These are phyloP conservation scores for Turritopsis rubra DNA, from an alignment of 30 jellyfish, hydroid and myxozoan species.

Conservation along the genomic window DNA sequence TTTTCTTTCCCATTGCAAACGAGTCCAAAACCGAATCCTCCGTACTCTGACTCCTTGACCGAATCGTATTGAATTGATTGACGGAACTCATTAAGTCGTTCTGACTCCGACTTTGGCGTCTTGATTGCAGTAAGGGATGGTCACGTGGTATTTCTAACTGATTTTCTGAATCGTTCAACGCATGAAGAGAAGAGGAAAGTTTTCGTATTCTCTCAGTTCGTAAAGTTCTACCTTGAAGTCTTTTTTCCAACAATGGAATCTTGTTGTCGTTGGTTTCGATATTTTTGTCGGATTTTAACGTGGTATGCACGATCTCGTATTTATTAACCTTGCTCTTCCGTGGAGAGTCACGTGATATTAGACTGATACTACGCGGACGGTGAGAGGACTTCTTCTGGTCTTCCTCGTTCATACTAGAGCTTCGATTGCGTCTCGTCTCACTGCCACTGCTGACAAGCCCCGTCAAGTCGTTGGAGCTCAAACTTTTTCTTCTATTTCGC, in stretches of 20 bases:
- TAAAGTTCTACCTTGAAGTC: background rate
- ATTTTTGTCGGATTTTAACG: conserved; percentile 10
- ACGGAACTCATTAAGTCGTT: conserved; percentile 9
- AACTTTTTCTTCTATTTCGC: conserved; percentile 12
- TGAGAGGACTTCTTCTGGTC: background rate
- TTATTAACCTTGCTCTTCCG: conserved; percentile 11
- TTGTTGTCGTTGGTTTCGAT: background rate
- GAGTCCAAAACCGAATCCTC: background rate
- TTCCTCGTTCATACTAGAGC: conserved; percentile 7
- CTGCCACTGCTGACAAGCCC: background rate
- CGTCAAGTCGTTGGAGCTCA: conserved; percentile 26
- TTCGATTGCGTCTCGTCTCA: conserved; percentile 5
- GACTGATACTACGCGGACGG: background rate
- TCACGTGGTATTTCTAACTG: background rate
- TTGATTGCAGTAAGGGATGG: background rate
- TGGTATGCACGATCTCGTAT: conserved; percentile 29
- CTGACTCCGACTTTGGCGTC: conserved; percentile 17
- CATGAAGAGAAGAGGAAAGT: conserved; percentile 9
- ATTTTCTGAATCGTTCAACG: background rate
- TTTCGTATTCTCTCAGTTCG: background rate
- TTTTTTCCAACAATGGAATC: background rate
- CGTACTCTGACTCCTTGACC: background rate
- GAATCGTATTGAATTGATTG: background rate
- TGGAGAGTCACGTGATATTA: background rate
- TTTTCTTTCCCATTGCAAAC: background rate